Evolutionary conservation across 2,888 invertebrate genomes (phyloP), one percentile per base, ranked within the genome.

Genomic region (Amphimallon solstitiale): DNA sequence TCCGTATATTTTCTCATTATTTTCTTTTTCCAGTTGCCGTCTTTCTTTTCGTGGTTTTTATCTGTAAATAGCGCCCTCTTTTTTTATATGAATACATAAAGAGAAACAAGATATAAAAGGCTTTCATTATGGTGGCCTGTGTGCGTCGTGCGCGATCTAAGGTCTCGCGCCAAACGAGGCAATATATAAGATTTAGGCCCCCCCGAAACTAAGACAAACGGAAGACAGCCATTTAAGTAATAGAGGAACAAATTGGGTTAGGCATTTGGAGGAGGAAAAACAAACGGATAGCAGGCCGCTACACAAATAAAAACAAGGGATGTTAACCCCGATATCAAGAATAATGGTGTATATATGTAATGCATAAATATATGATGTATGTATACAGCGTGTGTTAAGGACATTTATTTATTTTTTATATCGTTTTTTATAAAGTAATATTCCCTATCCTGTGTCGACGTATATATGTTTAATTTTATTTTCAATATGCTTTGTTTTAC

Each of bases 11-110:
- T 59, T 43, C 14, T 15, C 29, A 15, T 59, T 29, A 43, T 21
- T 43, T 59, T 59, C 56, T 40, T 43, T 45, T n/a, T n/a, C n/a
- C n/a, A n/a, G n/a, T n/a, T 29, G 23, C 17, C n/a, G 5, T 59
- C 34, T 29, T 59, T 43, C 2, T 34, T 15, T 43, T 43, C 23
- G 56, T 23, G 56, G 43, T 59, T 59, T 59, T 59, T 43, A 43
- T 59, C 56, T 12, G 21, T 23, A 40, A 43, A 59, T 29, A 43
- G 14, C 4, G 43, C 14, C 43, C 23, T 59, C 38, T 59, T 59
- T 59, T 54, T 59, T 59, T 59, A 59, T 59, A 59, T 59, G 56
- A 59, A 59, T 59, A 59, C 56, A 59, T 59, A 59, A 59, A 40
- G 40, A 40, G 56, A 43, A 59, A 43, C 56, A 59, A 43, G 56